A percentile compares a stretch with the other conserved stretches of the same genome.
phyloP scores from a whole-genome alignment of 2,888 invertebrate genomes.

The Morpho achilles region DNA sequence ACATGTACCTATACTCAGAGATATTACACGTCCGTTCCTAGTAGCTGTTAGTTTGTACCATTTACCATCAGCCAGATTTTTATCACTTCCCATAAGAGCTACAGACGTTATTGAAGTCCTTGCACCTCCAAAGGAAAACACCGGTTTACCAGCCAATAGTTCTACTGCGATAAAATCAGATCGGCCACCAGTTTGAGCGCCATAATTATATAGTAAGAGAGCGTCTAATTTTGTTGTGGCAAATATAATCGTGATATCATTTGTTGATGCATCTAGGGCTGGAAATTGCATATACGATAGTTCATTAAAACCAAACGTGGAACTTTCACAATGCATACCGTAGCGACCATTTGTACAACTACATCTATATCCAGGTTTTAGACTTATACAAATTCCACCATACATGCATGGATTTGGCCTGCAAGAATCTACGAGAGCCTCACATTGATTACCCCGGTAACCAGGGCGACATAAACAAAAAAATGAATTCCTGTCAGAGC shows the following conservation, averaged over 20 bases:
- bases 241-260: conserved; percentile 94
- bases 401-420: conserved; percentile 95
- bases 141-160: conserved; percentile 88
- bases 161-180: conserved; percentile 97
- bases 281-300: conserved; percentile 94
- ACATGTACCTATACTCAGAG: conserved; percentile 89
- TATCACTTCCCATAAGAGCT: conserved; percentile 81
- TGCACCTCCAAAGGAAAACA: conserved; percentile 94
- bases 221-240: conserved; percentile 93
- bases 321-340: conserved; percentile 94
- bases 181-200: conserved; percentile 90
- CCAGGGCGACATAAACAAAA: conserved; percentile 95
- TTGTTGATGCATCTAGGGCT: conserved; percentile 90
- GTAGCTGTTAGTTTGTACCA: conserved; percentile 97
- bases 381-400: conserved; percentile 91
- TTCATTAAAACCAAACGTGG: conserved; percentile 93
- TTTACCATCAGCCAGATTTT: conserved; percentile 88
- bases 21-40: conserved; percentile 92
- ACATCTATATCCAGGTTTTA: conserved; percentile 92
- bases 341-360: conserved; percentile 93
- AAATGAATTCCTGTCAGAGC: conserved; percentile 91
- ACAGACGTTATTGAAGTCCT: conserved; percentile 92
- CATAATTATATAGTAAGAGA: conserved; percentile 94
- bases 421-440: conserved; percentile 92
- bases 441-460: conserved; percentile 94